Conservation (phyloP, 2,888 invertebrate genomes). For the Eulithis testata region DNA sequence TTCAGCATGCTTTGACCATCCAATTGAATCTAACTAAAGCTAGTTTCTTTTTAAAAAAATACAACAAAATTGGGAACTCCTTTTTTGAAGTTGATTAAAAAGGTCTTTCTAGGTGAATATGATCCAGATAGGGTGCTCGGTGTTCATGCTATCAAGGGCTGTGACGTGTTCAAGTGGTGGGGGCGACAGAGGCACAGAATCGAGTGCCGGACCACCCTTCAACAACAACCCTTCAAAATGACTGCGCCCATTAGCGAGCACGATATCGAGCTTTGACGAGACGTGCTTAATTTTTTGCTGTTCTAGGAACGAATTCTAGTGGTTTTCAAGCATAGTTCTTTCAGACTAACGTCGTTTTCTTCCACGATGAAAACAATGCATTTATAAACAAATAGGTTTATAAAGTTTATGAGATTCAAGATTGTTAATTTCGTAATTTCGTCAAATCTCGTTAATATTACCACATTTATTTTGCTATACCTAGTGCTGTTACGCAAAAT, state of each 20-base stretch:
- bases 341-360: neutral
- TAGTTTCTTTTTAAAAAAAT: no score
- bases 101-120: slow-evolving; percentile 10
- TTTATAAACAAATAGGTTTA: no score
- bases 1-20: no score
- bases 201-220: slow-evolving; percentile 54
- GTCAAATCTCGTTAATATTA: no score
- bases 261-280: slow-evolving; percentile 43
- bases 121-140: slow-evolving; percentile 12
- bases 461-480: no score
- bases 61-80: no score
- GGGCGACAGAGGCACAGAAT: slow-evolving; percentile 45
- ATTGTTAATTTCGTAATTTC: no score
- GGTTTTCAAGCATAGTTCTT: neutral
- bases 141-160: slow-evolving; percentile 51
- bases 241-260: slow-evolving; percentile 48
- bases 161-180: slow-evolving; percentile 75
- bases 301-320: slow-evolving; percentile 13
- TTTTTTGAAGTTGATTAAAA: no score
- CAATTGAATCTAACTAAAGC: no score
- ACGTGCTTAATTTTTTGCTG: slow-evolving; percentile 25
- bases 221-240: slow-evolving; percentile 60
- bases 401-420: no score
- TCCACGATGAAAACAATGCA: no score
- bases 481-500: no score